phyloP scores from a whole-genome alignment of 1,140 invertebrate species.

The Caenorhabditis elegans region WBcel235 BX284602.5:11148501-11149000 shows the following conservation, averaged over 20 bases:
- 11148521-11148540: conserved; percentile 78
- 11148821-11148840: too few relatives aligned
- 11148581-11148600: conserved; percentile 80
- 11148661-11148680: conserved; percentile 81
- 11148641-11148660: conserved; percentile 75
- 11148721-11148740: conserved; percentile 76
- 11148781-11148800: too few relatives aligned
- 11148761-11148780: background rate
- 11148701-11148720: conserved; percentile 75
- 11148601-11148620: conserved; percentile 76
- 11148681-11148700: conserved; percentile 79
- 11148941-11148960: too few relatives aligned
- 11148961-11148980: too few relatives aligned
- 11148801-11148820: too few relatives aligned
- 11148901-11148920: too few relatives aligned
- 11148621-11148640: conserved; percentile 77
- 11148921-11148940: too few relatives aligned
- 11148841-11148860: too few relatives aligned
- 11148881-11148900: too few relatives aligned
- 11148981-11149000: too few relatives aligned
- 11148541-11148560: conserved; percentile 75
- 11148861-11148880: too few relatives aligned
- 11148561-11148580: conserved; percentile 77
- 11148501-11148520: conserved; percentile 75
- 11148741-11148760: conserved; percentile 8